Evolutionary conservation across 2,797 vertebrate genomes (phyloP), one percentile per base, ranked within the genome.

Genomic region (Eulemur rubriventer): DNA sequence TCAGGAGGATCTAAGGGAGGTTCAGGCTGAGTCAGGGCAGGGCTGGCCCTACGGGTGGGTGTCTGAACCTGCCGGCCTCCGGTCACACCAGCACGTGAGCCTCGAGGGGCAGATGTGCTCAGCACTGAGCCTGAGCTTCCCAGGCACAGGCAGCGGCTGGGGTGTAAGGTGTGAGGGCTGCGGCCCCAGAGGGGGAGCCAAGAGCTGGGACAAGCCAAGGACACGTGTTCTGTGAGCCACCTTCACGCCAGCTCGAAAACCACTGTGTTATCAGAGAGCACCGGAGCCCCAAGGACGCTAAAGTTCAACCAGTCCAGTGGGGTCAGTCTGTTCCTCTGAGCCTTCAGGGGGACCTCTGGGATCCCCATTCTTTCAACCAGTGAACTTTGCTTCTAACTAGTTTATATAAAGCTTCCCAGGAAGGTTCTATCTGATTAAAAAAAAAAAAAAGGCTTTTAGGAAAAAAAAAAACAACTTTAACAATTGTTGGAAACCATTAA

Each of bases 381-480:
- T 22, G 35, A 83, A 24, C 22, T 33, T 69, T 0, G 2, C 28
- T 50, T 82, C 80, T 12, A 28, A 50, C 67, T 80, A 24, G 57
- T 86, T 91, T 59, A 52, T 8, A n/a, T 48, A 59, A 83, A 80
- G 6, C 30, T 86, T 70, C 48, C 33, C 52, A 79, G 48, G n/a
- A 93, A 93, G 73, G 6, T 73, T 76, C 55, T 76, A 57, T 9
- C 35, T 38, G 61, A 46, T 46, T 43, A 43, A 43, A 43, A 43
- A 46, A 94, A 61, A 78, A 96, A 61, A 59, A 85, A 93, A 82
- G 6, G 26, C 67, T 82, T 50, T 50, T 57, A 63, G 43, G 73
- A 41, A n/a, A 41, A 69, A 93, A 35, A 41, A 26, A 18, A 28
- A 75, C 57, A 72, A 33, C 13, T 2, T 46, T 72, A 63, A 11